These are phyloP conservation scores for Panzeria rudis DNA, from an alignment of 2,888 invertebrate species.

Conservation along the genomic window DNA sequence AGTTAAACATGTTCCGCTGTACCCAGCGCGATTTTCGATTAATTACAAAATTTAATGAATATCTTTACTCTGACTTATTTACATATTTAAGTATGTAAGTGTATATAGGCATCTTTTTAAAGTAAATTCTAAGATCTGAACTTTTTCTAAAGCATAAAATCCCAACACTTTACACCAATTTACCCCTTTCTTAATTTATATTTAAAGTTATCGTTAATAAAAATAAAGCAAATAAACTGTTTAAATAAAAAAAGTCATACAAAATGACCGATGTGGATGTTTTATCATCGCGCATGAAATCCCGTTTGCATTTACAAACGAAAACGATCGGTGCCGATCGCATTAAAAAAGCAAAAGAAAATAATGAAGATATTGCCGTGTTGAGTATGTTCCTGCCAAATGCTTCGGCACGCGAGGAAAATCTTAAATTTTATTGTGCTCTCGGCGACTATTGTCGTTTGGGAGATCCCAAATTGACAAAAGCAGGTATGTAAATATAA, in stretches of 20 bases:
- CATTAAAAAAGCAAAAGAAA: slow-evolving; percentile 90
- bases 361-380: slow-evolving; percentile 94
- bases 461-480: slow-evolving; percentile 90
- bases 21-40: too few species aligned
- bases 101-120: too few species aligned
- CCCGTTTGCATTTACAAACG: slow-evolving; percentile 88
- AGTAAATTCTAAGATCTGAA: too few species aligned
- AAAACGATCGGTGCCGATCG: slow-evolving; percentile 93
- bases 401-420: slow-evolving; percentile 86
- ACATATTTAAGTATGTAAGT: too few species aligned
- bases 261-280: slow-evolving; percentile 88
- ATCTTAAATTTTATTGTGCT: slow-evolving; percentile 91
- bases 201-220: background rate
- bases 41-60: too few species aligned
- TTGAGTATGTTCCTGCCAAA: slow-evolving; percentile 92
- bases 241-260: background rate
- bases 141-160: background rate
- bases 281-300: slow-evolving; percentile 91
- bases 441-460: slow-evolving; percentile 89
- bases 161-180: background rate
- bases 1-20: background rate
- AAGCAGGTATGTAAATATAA: slow-evolving; percentile 90
- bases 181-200: background rate
- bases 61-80: too few species aligned
- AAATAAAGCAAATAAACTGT: background rate